Conservation (phyloP, 2,113 vertebrate genomes). For the Tachycineta bicolor region DNA sequence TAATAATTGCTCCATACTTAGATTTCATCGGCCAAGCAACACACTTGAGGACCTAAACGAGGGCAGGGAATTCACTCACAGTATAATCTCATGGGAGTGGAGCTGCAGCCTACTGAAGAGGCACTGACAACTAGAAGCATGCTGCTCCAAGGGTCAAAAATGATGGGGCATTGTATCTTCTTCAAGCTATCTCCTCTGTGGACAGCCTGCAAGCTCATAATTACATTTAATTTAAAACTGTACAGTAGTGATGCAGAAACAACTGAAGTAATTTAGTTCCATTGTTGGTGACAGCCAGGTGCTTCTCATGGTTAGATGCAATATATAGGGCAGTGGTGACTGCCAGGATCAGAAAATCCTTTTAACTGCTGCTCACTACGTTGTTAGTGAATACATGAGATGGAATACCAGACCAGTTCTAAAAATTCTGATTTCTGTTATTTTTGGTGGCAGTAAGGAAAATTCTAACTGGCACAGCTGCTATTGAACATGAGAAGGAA, state of each 20-base stretch:
- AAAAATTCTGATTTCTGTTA: background rate
- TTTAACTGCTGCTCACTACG: background rate
- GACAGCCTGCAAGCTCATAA: background rate
- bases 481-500: background rate
- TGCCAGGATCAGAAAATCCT: background rate
- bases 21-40: background rate
- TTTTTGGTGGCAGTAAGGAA: background rate
- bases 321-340: background rate
- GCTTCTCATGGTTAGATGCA: background rate
- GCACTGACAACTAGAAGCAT: background rate
- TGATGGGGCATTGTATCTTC: background rate
- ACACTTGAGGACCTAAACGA: background rate
- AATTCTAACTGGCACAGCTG: background rate
- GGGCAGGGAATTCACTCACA: background rate
- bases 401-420: background rate
- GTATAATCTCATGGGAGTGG: background rate
- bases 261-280: background rate
- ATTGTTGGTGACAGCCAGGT: background rate
- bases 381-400: background rate
- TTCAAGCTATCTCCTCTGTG: background rate
- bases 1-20: background rate
- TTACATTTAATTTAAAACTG: background rate
- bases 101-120: background rate
- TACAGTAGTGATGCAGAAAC: background rate
- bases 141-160: background rate